phyloP scores from a whole-genome alignment of 2,797 vertebrate species.

The Acanthiza pusilla region DNA sequence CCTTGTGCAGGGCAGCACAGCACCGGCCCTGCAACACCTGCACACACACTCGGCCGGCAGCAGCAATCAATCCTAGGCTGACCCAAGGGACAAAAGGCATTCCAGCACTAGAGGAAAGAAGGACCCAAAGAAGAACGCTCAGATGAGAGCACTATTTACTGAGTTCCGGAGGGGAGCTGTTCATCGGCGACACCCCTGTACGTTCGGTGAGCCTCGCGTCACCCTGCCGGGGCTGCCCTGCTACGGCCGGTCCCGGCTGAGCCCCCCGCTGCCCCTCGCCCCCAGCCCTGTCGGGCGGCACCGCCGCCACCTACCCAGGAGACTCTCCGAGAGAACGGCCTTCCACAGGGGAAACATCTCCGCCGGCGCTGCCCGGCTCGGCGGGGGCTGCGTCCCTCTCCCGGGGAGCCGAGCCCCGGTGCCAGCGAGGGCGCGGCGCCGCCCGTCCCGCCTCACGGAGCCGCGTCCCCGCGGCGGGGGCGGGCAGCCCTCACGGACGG shows the following conservation, averaged over 20 bases:
- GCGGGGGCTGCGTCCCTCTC: background rate
- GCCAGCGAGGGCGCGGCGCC: background rate
- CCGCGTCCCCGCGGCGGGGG: background rate
- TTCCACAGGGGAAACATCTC: slow-evolving; percentile 49
- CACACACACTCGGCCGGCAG: background rate
- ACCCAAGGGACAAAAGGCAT: background rate
- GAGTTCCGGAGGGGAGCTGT: background rate
- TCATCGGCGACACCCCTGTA: background rate
- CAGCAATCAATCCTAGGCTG: background rate
- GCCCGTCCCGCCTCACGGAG: background rate
- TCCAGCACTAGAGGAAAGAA: fast-evolving
- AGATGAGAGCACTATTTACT: fast-evolving
- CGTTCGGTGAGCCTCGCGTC: background rate
- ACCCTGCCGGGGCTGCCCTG: background rate
- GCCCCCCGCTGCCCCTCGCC: background rate
- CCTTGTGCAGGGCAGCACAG: background rate
- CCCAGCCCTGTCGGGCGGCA: background rate
- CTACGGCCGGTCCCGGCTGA: background rate
- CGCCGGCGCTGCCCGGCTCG: no score
- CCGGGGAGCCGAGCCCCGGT: fast-evolving
- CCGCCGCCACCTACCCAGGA: slow-evolving; percentile 61
- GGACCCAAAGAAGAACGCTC: fast-evolving
- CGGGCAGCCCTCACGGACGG: background rate
- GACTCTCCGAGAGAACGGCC: slow-evolving; percentile 51
- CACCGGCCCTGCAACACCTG: background rate